These are phyloP conservation scores for Tillus elongatus DNA, from an alignment of 2,888 invertebrate species.

Conservation along the genomic window DNA sequence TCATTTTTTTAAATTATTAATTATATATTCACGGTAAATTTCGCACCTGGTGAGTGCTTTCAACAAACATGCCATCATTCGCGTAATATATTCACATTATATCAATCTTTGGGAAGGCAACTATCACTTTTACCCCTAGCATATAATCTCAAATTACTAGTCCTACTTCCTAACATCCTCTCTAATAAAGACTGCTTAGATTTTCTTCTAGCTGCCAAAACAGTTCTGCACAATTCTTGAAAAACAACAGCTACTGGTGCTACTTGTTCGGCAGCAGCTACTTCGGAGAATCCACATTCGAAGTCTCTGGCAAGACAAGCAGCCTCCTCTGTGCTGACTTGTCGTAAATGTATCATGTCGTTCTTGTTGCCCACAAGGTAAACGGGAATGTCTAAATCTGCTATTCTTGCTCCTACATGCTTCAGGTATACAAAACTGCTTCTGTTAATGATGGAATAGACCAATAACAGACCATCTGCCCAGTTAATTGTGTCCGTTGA, in stretches of 20 bases:
- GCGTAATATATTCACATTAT: neutral
- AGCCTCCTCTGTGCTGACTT: slow-evolving; percentile 81
- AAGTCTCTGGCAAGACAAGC: slow-evolving; percentile 81
- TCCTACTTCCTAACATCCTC: slow-evolving; percentile 72
- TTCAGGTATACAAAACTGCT: slow-evolving; percentile 76
- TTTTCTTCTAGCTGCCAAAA: slow-evolving; percentile 66
- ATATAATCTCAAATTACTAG: slow-evolving; percentile 60
- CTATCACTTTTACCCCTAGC: slow-evolving; percentile 83
- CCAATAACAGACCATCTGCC: slow-evolving; percentile 82
- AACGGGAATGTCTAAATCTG: slow-evolving; percentile 64
- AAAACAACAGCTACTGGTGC: slow-evolving; percentile 74
- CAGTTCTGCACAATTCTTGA: slow-evolving; percentile 76
- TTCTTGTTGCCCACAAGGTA: slow-evolving; percentile 86
- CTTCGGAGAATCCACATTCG: slow-evolving; percentile 67
- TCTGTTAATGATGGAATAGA: slow-evolving; percentile 85
- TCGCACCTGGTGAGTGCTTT: no score
- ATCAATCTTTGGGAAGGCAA: slow-evolving; percentile 73
- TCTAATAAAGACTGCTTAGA: slow-evolving; percentile 78
- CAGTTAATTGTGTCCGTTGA: slow-evolving; percentile 64
- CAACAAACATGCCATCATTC: no score
- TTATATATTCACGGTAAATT: no score
- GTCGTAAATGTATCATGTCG: slow-evolving; percentile 82
- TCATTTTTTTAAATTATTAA: no score
- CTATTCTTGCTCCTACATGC: slow-evolving; percentile 53
- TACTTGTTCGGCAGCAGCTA: slow-evolving; percentile 56